A percentile compares a stretch with the other conserved stretches of the same genome.
Evolutionary conservation across 2,113 vertebrate genomes (phyloP).

Genomic region (Daphoenositta chrysoptera): DNA sequence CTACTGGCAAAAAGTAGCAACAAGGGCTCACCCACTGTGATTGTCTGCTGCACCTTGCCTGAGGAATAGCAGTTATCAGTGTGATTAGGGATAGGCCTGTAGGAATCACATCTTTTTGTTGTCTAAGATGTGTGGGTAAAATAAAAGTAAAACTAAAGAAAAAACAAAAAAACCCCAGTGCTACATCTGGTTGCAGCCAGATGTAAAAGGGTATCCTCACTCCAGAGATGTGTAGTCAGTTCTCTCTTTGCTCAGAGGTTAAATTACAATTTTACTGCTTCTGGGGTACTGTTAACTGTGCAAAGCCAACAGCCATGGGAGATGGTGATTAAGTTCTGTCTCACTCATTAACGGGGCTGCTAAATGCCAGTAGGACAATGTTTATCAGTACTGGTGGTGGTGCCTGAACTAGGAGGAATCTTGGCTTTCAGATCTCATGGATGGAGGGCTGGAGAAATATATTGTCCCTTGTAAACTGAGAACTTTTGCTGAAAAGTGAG

Average conservation of each 20-base stretch:
- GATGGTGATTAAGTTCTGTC: neutral
- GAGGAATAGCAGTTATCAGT: neutral
- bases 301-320: neutral
- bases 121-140: neutral
- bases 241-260: neutral
- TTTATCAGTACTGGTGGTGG: neutral
- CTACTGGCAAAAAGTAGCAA: neutral
- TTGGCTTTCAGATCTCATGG: slow-evolving; percentile 12
- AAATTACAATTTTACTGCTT: neutral
- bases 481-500: slow-evolving; percentile 23
- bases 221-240: neutral
- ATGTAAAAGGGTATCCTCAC: neutral
- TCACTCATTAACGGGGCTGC: neutral
- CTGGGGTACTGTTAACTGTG: neutral
- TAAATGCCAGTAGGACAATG: neutral
- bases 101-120: neutral
- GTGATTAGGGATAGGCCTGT: neutral
- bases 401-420: slow-evolving; percentile 14
- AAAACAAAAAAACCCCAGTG: neutral
- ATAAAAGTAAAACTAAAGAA: neutral
- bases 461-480: slow-evolving; percentile 32
- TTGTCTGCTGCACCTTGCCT: neutral
- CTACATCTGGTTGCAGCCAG: neutral
- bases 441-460: neutral
- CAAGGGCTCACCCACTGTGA: neutral